Base-by-base conservation (phyloP, 2,797 vertebrate species). In the Artibeus lituratus region DNA sequence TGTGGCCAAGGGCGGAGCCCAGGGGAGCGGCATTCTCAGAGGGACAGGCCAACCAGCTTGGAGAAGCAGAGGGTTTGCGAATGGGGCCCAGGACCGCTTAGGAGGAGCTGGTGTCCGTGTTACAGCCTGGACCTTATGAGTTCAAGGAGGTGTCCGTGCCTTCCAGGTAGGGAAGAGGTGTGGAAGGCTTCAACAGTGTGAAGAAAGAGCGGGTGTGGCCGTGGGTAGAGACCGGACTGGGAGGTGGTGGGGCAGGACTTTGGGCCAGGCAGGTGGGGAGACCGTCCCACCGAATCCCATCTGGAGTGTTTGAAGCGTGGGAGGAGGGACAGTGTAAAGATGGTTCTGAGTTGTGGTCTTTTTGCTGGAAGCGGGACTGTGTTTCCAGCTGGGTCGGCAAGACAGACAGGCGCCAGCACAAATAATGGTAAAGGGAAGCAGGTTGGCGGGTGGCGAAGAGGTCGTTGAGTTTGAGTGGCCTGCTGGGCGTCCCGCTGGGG, bases 51-150 rank as follows among this genome's bases (percentile, higher is more conserved):
- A 42, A 11, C 19, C 24, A 59, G 22, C 24, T 16, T 62, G 26
- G 21, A 70, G 15, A 2, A 47, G 53, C 14, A 24, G 55, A 57
- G 55, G 55, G 11, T 18, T n/a, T 21, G 51, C n/a, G 44, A n/a
- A 7, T 2, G 5, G 1, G 67, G 10, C 0, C 0, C 0, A 6
- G 44, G 24, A 15, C n/a, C 39, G 22, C 22, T 29, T 6, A 4
- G 39, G 37, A 70, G 21, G 19, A 53, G 22, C n/a, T 69, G 32
- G 2, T 39, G 9, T 24, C 12, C 7, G 2, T n/a, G 16, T 59
- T 73, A 12, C 1, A 57, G 57, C 21, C 19, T 24, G 44, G 29
- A n/a, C n/a, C 10, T 69, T 55, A 32, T 39, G 74, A 26, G 29
- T 74, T 32, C n/a, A 9, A 5, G 24, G 29, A 76, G 4, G 67